phyloP scores from a whole-genome alignment of 2,888 invertebrate species.

The Lasioglossum oenotherae region DNA sequence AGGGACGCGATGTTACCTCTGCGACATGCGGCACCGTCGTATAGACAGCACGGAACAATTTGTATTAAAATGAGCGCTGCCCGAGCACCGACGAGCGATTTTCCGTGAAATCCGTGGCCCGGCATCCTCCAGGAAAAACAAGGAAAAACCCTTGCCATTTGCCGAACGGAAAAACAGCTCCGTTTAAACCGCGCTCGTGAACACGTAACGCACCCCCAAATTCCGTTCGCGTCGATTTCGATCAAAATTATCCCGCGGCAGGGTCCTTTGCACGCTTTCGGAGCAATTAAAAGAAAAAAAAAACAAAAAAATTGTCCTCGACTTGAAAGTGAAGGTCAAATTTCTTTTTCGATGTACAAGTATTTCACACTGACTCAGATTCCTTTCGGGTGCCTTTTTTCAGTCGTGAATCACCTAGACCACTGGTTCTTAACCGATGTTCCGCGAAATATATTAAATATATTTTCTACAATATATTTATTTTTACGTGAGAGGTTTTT shows the following conservation, averaged over 20 bases:
- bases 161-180: not conserved
- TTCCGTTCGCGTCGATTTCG: not conserved
- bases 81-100: constrained; percentile 46
- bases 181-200: not conserved
- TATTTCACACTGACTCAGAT: too few species aligned
- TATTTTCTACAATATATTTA: too few species aligned
- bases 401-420: too few species aligned
- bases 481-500: too few species aligned
- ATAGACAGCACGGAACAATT: constrained; percentile 78
- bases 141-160: not conserved
- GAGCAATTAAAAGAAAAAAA: not conserved
- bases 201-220: not conserved
- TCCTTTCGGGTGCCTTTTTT: too few species aligned
- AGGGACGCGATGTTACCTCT: constrained; percentile 68
- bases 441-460: too few species aligned
- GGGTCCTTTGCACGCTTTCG: not conserved
- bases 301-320: too few species aligned
- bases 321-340: too few species aligned
- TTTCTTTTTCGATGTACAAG: too few species aligned
- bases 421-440: too few species aligned
- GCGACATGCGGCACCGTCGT: constrained; percentile 78
- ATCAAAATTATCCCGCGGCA: not conserved
- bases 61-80: constrained; percentile 81
- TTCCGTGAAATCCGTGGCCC: constrained; percentile 9
- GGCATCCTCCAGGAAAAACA: not conserved